Evolutionary conservation across 2,888 invertebrate species (phyloP), one percentile per base, ranked within the genome.

Genomic region (Mimas tiliae): DNA sequence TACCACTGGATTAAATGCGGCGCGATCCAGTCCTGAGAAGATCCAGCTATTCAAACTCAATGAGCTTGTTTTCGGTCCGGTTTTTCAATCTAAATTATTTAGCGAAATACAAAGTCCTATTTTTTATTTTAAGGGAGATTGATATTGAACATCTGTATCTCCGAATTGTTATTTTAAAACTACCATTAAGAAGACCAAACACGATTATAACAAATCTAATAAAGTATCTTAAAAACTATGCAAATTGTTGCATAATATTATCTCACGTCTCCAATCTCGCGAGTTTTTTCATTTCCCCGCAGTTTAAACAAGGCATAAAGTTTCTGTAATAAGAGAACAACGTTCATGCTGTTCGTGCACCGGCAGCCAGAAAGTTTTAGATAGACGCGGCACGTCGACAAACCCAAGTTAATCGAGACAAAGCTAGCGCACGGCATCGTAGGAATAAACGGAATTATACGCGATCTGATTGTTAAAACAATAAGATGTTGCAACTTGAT

Each of bases 391-490:
- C 76, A 77, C 76, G 73, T 74, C 76, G 79, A 85, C 83, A 84
- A 81, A 77, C 81, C 82, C 81, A 81, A 86, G 82, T 85, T 87
- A 87, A 87, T 86, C 82, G 83, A 75, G 76, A 74, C 75, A 75
- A 78, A 74, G 73, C 70, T 73, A 70, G 69, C 68, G 72, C 73
- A 74, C 68, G 69, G 66, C 70, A 69, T 65, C 74, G 73, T 70
- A 67, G 64, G 67, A 67, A 72, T 66, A 71, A 71, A 65, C 51
- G 62, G 58, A 70, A 71, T 67, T 68, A 68, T 66, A 66, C 55
- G 63, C 51, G 62, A 63, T 53, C 34, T 42, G 53, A 42, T 64
- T 45, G 34, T 64, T 65, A 42, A 42, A 63, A 55, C 65, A 62
- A 64, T 27, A 34, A 58, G 19, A 58, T 58, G 12, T 58, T 42